phyloP scores from a whole-genome alignment of 1,140 invertebrate species.

The Drosophila asahinai region DNA sequence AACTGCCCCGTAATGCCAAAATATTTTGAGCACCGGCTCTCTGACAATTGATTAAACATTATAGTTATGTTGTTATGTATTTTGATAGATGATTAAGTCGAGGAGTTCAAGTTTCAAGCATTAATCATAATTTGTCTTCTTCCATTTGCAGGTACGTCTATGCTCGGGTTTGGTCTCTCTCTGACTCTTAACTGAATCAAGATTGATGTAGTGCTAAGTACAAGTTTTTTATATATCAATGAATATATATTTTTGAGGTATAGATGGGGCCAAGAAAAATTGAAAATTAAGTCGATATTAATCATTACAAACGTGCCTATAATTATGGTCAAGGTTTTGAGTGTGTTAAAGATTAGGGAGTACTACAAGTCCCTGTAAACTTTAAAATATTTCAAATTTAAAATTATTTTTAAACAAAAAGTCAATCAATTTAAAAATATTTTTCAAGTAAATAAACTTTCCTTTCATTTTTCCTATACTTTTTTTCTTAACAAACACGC shows the following conservation, averaged over 20 bases:
- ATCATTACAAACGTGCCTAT: slow-evolving; percentile 4
- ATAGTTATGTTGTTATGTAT: slow-evolving; percentile 61
- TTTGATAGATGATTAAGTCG: slow-evolving; percentile 68
- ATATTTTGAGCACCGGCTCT: slow-evolving; percentile 45
- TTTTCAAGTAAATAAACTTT: no score
- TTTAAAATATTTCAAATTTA: no score
- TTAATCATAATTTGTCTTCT: slow-evolving; percentile 67
- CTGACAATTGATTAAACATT: slow-evolving; percentile 69
- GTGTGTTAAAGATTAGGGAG: no score
- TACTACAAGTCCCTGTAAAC: no score
- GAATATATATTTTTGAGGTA: not conserved
- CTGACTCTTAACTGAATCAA: slow-evolving; percentile 14
- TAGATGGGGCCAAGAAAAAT: slow-evolving; percentile 4
- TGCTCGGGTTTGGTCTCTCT: slow-evolving; percentile 9
- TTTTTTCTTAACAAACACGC: not conserved
- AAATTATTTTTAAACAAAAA: no score
- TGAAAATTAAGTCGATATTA: slow-evolving; percentile 13
- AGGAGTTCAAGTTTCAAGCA: slow-evolving; percentile 41
- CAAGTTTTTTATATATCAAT: slow-evolving; percentile 35
- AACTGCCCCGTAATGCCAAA: slow-evolving; percentile 67
- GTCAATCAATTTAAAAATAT: no score
- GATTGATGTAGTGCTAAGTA: slow-evolving; percentile 69
- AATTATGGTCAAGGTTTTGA: not conserved
- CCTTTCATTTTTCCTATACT: no score
- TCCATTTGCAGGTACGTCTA: slow-evolving; percentile 61